Percentiles rank a stretch among this genome's conserved stretches.
phyloP scores from a whole-genome alignment of 2,113 vertebrate genomes.

The Perca schrenkii region DNA sequence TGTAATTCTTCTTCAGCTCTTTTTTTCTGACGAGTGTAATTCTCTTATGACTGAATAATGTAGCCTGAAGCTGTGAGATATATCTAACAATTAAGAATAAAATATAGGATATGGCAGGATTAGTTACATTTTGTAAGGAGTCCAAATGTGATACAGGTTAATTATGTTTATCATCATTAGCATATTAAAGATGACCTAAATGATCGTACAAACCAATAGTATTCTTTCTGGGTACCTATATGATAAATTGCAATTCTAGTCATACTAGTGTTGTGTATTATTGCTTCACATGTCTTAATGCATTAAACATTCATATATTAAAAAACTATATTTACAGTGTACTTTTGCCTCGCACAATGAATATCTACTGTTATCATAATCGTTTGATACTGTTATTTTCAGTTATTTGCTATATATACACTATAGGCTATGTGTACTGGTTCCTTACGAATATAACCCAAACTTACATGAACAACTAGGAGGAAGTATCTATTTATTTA shows the following conservation, averaged over 20 bases:
- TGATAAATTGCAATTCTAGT: neutral
- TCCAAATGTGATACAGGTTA: neutral
- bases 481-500: neutral
- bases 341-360: neutral
- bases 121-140: neutral
- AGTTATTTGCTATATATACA: neutral
- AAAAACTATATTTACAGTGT: slow-evolving; percentile 16
- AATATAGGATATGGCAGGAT: neutral
- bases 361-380: neutral
- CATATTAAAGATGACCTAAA: neutral
- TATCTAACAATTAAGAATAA: neutral
- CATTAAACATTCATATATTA: neutral
- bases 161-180: neutral
- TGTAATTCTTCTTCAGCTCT: neutral
- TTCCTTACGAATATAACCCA: neutral
- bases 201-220: neutral
- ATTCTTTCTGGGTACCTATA: neutral
- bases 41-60: slow-evolving; percentile 1
- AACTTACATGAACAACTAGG: neutral
- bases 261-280: neutral
- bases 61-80: neutral
- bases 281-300: slow-evolving; percentile 13
- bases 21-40: neutral
- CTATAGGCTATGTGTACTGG: neutral
- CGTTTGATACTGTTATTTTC: neutral